phyloP scores from a whole-genome alignment of 2,888 invertebrate genomes.

The Eupithecia vulgata region DNA sequence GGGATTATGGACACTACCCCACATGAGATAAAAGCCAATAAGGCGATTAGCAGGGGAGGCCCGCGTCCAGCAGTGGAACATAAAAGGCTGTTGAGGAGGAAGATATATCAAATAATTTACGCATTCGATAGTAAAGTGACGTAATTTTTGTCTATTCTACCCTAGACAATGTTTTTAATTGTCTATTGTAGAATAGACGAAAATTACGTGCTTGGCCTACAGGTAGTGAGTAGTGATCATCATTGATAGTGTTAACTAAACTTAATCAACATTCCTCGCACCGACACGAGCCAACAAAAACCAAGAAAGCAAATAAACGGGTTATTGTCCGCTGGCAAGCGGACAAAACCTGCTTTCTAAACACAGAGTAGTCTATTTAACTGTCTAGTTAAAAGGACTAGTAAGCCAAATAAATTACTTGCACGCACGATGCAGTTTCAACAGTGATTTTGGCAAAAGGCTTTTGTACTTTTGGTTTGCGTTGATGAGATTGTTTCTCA shows the following conservation, averaged over 20 bases:
- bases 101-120: no score
- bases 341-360: slow-evolving; percentile 21
- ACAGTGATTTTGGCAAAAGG: slow-evolving; percentile 28
- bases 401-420: slow-evolving; percentile 34
- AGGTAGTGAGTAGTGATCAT: not conserved
- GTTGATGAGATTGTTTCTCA: slow-evolving; percentile 26
- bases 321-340: not conserved
- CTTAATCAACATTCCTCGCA: not conserved
- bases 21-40: no score
- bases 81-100: no score
- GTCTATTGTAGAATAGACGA: no score
- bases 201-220: no score
- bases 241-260: not conserved
- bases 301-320: not conserved
- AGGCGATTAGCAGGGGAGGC: no score
- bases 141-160: no score
- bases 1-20: no score
- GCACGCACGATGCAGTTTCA: slow-evolving; percentile 35
- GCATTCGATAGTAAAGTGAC: no score
- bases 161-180: no score
- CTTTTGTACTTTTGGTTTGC: slow-evolving; percentile 29
- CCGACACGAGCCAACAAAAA: not conserved
- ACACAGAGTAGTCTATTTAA: slow-evolving; percentile 5
- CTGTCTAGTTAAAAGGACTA: slow-evolving; percentile 34
- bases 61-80: no score